Evolutionary conservation across 2,113 vertebrate genomes (phyloP).

Genomic region (Ctenodactylus gundi): DNA sequence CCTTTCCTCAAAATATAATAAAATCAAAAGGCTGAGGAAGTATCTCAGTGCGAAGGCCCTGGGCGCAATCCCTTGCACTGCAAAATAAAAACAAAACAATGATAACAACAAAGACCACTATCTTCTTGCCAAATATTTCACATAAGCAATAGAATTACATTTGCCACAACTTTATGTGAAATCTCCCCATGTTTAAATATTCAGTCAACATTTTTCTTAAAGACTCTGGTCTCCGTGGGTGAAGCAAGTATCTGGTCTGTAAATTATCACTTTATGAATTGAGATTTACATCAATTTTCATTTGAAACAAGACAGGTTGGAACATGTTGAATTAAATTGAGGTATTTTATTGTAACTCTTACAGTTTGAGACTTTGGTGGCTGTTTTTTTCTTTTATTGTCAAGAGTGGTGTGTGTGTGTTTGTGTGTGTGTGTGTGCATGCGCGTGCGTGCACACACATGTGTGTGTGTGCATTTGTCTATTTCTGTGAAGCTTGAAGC

Average conservation of each 20-base stretch:
- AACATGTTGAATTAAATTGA: neutral
- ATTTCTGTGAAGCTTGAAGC: neutral
- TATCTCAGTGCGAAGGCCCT: too few species aligned
- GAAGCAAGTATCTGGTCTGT: neutral
- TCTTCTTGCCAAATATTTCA: neutral
- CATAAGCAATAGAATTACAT: neutral
- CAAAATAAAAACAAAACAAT: too few species aligned
- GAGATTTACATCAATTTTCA: neutral
- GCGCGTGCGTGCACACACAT: neutral
- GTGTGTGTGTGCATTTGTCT: neutral
- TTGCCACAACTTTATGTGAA: neutral
- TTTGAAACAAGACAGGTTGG: neutral
- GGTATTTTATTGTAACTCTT: neutral
- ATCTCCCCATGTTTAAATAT: neutral
- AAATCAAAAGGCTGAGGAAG: too few species aligned
- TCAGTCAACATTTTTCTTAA: neutral
- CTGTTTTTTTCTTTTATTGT: neutral
- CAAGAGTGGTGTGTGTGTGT: neutral
- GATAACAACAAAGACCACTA: neutral
- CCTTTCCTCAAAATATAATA: too few species aligned
- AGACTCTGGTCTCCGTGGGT: neutral
- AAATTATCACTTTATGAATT: neutral
- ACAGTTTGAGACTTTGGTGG: neutral
- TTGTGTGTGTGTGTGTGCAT: neutral
- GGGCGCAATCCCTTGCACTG: too few species aligned